phyloP scores from a whole-genome alignment of 2,797 vertebrate genomes.

The Thamnophis elegans region DNA sequence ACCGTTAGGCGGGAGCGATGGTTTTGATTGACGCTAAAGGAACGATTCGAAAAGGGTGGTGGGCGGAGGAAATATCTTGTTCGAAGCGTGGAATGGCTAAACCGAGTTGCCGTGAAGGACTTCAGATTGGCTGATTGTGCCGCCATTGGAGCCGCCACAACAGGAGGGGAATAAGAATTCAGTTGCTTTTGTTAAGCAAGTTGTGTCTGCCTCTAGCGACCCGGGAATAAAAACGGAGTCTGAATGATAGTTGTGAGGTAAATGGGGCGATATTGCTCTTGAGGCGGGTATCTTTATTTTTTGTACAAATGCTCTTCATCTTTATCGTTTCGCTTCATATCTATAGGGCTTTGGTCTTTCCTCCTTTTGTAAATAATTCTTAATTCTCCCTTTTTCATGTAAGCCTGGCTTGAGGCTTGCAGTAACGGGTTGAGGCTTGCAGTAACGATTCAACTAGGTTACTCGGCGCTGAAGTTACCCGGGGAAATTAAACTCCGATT shows the following conservation, averaged over 20 bases:
- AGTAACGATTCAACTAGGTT: neutral
- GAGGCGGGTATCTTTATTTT: neutral
- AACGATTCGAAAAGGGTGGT: rapidly evolving
- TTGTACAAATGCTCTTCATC: neutral
- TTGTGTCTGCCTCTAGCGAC: too few relatives aligned
- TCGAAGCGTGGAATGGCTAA: constrained; percentile 21
- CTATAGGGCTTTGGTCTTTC: too few relatives aligned
- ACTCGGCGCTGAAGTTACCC: neutral
- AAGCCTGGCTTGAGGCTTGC: neutral
- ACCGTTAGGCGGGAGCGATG: rapidly evolving
- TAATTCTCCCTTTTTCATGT: neutral
- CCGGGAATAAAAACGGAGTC: neutral
- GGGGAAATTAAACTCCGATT: neutral
- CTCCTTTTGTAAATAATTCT: neutral
- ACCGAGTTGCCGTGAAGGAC: rapidly evolving
- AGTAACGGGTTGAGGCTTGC: neutral
- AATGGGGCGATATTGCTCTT: neutral
- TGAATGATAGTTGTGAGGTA: neutral
- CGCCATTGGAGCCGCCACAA: constrained; percentile 22
- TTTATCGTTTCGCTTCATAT: neutral
- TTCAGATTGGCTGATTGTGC: rapidly evolving
- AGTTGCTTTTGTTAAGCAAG: neutral
- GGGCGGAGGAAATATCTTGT: rapidly evolving
- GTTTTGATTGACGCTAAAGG: rapidly evolving
- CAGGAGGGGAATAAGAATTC: neutral